Evolutionary conservation across 2,888 invertebrate genomes (phyloP).

Genomic region (Exephanes ischioxanthus): DNA sequence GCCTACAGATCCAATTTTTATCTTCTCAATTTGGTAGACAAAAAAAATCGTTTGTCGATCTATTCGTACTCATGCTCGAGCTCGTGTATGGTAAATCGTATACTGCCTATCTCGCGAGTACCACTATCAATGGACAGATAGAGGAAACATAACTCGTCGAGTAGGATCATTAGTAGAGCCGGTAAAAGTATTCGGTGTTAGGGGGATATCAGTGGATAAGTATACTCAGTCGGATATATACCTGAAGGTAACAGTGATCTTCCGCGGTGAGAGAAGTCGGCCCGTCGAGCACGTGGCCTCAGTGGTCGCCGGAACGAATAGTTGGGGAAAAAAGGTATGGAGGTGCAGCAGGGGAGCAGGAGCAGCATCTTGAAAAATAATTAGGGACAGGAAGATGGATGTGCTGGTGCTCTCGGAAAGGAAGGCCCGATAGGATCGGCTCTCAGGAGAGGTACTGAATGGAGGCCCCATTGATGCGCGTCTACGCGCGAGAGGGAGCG

Average conservation of each 20-base stretch:
- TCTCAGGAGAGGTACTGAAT: constrained; percentile 76
- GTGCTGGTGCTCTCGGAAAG: constrained; percentile 66
- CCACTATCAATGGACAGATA: constrained; percentile 62
- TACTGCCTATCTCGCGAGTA: constrained; percentile 35
- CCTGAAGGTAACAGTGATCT: constrained; percentile 53
- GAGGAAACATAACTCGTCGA: constrained; percentile 67
- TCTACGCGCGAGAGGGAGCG: constrained; percentile 61
- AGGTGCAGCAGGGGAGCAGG: constrained; percentile 28
- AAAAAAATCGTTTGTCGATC: constrained; percentile 37
- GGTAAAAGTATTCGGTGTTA: constrained; percentile 54
- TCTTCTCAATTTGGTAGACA: constrained; percentile 11
- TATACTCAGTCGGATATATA: constrained; percentile 5
- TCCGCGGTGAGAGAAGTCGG: constrained; percentile 33
- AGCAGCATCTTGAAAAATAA: constrained; percentile 79
- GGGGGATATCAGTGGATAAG: constrained; percentile 44
- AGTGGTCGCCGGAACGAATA: constrained; percentile 27
- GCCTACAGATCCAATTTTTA: neutral
- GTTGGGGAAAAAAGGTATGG: constrained; percentile 24
- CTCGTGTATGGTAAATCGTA: neutral
- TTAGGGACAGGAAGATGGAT: constrained; percentile 84
- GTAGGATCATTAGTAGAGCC: constrained; percentile 60
- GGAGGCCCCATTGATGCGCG: constrained; percentile 81
- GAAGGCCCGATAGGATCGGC: constrained; percentile 71
- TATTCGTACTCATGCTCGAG: neutral
- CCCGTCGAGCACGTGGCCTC: constrained; percentile 60